These are phyloP conservation scores for Mastigias papua DNA, from an alignment of 30 jellyfish, hydroid and myxozoan genomes.

Conservation along the genomic window DNA sequence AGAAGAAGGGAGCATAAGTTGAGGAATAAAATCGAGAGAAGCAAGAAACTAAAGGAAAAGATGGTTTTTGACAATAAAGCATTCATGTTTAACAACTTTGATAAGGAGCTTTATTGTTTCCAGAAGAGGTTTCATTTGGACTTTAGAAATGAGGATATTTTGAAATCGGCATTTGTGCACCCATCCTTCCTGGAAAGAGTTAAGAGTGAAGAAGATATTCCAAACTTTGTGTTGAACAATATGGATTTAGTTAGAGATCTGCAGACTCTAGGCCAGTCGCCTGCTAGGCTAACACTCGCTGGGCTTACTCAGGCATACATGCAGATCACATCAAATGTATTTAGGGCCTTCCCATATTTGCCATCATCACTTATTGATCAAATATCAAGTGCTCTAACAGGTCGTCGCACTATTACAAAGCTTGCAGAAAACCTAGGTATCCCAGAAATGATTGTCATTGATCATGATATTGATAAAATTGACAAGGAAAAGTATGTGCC, in stretches of 20 bases:
- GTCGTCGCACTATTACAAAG: constrained; percentile 59
- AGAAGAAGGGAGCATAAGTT: constrained; percentile 56
- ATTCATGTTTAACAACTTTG: constrained; percentile 75
- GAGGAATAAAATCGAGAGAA: constrained; percentile 41
- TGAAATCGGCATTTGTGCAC: constrained; percentile 86
- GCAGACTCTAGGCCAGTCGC: constrained; percentile 24
- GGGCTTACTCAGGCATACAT: constrained; percentile 58
- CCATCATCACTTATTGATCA: constrained; percentile 53
- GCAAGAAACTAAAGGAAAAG: constrained; percentile 15
- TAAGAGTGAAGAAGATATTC: constrained; percentile 39
- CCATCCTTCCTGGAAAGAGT: constrained; percentile 69
- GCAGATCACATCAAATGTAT: constrained; percentile 58
- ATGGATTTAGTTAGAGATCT: constrained; percentile 18
- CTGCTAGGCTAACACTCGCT: constrained; percentile 69
- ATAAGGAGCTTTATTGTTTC: constrained; percentile 80
- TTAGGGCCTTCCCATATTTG: constrained; percentile 63
- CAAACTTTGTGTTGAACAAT: constrained; percentile 22
- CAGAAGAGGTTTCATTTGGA: constrained; percentile 78
- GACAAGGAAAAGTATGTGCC: constrained; percentile 59
- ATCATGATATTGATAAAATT: constrained; percentile 70
- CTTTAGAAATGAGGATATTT: constrained; percentile 47
- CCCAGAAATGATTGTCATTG: constrained; percentile 79
- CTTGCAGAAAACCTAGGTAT: constrained; percentile 81
- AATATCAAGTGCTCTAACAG: constrained; percentile 37
- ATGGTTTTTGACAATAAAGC: constrained; percentile 65